Evolutionary conservation across 2,888 invertebrate genomes (phyloP).

Genomic region (Thysanoteuthis rhombus): DNA sequence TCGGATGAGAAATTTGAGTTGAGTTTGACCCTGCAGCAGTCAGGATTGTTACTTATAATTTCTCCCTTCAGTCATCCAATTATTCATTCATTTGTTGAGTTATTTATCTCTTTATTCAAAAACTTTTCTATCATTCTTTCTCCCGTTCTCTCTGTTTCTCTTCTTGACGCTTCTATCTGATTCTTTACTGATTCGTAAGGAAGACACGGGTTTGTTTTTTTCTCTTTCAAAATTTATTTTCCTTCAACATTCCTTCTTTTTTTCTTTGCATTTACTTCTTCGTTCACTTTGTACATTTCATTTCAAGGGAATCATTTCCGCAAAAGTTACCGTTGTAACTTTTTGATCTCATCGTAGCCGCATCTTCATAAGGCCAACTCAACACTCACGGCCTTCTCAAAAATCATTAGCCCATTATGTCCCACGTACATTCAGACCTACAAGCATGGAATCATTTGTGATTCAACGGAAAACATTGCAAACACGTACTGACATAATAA

Average conservation of each 20-base stretch:
- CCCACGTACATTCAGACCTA: background rate
- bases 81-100: background rate
- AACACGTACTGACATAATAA: too few relatives aligned
- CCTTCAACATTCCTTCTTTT: background rate
- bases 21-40: too few relatives aligned
- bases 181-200: background rate
- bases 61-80: background rate
- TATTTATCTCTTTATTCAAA: background rate
- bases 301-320: background rate
- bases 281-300: background rate
- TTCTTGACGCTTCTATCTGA: background rate
- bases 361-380: background rate
- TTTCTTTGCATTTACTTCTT: too few relatives aligned
- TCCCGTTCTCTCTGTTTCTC: background rate
- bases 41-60: too few relatives aligned
- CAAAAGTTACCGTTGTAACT: background rate
- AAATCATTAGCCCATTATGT: background rate
- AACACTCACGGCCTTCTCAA: background rate
- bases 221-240: background rate
- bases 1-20: too few relatives aligned
- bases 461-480: too few relatives aligned
- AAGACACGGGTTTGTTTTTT: background rate
- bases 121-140: background rate
- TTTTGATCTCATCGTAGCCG: background rate
- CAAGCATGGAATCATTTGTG: too few relatives aligned